phyloP scores from a whole-genome alignment of 1,140 invertebrate genomes.

The Halesus radiatus region DNA sequence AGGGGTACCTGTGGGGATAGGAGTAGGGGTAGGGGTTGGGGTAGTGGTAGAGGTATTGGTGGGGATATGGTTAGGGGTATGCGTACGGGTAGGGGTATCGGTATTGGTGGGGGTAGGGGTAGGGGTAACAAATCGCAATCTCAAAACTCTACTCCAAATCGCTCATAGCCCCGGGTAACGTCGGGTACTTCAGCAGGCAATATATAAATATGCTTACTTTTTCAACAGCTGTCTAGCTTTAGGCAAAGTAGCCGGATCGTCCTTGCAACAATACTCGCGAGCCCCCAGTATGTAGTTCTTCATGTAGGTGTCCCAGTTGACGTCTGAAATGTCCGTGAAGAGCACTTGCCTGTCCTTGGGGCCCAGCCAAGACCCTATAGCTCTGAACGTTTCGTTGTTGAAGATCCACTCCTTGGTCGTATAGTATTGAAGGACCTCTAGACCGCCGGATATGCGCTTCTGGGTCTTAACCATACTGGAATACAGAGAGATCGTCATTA shows the following conservation, averaged over 20 bases:
- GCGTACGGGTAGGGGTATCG: too few relatives aligned
- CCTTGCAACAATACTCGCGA: constrained; percentile 81
- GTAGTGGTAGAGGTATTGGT: too few relatives aligned
- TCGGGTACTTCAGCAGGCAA: too few relatives aligned
- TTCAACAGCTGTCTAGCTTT: constrained; percentile 74
- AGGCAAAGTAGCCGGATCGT: constrained; percentile 82
- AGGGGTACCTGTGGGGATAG: too few relatives aligned
- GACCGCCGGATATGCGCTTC: constrained; percentile 74
- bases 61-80: too few relatives aligned
- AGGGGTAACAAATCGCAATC: too few relatives aligned
- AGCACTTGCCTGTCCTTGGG: constrained; percentile 73
- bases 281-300: constrained; percentile 80
- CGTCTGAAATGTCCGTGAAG: constrained; percentile 70
- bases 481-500: too few relatives aligned
- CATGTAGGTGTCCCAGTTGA: constrained; percentile 81
- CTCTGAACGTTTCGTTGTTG: constrained; percentile 77
- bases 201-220: constrained; percentile 62
- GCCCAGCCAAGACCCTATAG: constrained; percentile 74
- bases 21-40: too few relatives aligned
- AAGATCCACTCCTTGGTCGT: constrained; percentile 90
- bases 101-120: too few relatives aligned
- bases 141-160: too few relatives aligned
- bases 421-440: constrained; percentile 85
- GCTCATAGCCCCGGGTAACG: too few relatives aligned
- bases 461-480: constrained; percentile 78